Percentiles rank a stretch among this genome's conserved stretches.
Evolutionary conservation across 2,888 invertebrate species (phyloP).

Genomic region (Clistopyga incitator): DNA sequence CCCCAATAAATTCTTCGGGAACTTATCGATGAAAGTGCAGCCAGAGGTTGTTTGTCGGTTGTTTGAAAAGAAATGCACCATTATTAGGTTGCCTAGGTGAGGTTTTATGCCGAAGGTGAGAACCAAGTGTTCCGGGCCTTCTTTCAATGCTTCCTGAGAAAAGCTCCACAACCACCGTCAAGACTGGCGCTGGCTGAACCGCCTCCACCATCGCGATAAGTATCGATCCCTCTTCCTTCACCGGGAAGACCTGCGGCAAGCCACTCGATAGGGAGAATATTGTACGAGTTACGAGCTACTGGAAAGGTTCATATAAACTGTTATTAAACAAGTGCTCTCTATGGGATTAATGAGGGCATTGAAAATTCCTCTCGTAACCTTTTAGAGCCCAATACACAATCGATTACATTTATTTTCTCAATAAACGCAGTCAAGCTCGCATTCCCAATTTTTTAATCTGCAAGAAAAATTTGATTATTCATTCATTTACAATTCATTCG

Average conservation of each 20-base stretch:
- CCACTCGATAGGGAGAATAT: constrained; percentile 10
- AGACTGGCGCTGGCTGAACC: neutral
- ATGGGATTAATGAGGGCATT: neutral
- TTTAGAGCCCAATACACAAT: neutral
- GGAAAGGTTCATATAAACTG: constrained; percentile 13
- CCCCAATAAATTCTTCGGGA: neutral
- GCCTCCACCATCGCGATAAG: constrained; percentile 18
- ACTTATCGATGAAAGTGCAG: neutral
- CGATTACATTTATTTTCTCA: neutral
- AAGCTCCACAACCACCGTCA: neutral
- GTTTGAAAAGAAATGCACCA: neutral
- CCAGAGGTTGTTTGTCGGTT: neutral
- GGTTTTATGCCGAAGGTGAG: constrained; percentile 7
- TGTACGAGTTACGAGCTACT: neutral
- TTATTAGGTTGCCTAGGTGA: neutral
- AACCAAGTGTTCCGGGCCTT: neutral
- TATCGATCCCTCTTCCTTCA: constrained; percentile 34
- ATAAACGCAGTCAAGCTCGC: neutral
- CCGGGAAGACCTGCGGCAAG: constrained; percentile 22
- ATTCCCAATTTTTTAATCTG: too few species aligned
- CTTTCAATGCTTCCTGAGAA: neutral
- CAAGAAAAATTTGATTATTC: too few species aligned
- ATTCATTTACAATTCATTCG: too few species aligned
- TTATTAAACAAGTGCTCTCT: constrained; percentile 11
- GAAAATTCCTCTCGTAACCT: neutral